Evolutionary conservation across 2,797 vertebrate genomes (phyloP), one percentile per base, ranked within the genome.

Genomic region (Sebastes trivittatus): DNA sequence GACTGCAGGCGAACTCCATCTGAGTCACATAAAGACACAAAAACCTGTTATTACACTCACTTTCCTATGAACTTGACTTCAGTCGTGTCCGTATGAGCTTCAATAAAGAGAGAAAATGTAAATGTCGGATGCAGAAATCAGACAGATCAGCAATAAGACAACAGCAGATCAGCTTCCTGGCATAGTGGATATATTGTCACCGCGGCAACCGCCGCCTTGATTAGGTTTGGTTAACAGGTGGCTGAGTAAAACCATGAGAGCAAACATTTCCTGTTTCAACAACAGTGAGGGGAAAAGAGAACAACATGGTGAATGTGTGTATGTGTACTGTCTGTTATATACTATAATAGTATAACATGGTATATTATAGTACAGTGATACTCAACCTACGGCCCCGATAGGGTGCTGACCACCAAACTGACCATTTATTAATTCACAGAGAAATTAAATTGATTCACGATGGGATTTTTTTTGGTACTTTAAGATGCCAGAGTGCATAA

Each of bases 1-100:
- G 95, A 75, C 93, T 96, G 86, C 93, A 96, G 65, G 94, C 95
- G 22, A 96, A 96, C 86, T 96, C 95, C 95, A 96, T 96, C 93
- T 93, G 75, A 27, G 10, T 46, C 34, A 36, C 60, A 70, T 0
- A 11, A 23, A 64, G 5, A 67, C 23, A 70, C 7, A 58, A 56
- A 14, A 29, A 2, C 2, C 1, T 14, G 25, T 29, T 13, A 6
- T 34, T 25, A n/a, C 18, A n/a, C 20, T 52, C 3, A 42, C 4
- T 14, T 13, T 20, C 8, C 6, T 7, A 3, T 65, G 22, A 64
- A 25, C 22, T 11, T 4, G 6, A 10, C 30, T 4, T 6, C 22
- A 10, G 18, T n/a, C 0, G 0, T 1, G 10, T 2, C 10, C 1
- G 25, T 10, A 4, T 7, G 5, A 13, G 8, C 32, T 7, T 38